Base-by-base conservation (phyloP, 1,140 invertebrate species). In the Cydia pomonella region DNA sequence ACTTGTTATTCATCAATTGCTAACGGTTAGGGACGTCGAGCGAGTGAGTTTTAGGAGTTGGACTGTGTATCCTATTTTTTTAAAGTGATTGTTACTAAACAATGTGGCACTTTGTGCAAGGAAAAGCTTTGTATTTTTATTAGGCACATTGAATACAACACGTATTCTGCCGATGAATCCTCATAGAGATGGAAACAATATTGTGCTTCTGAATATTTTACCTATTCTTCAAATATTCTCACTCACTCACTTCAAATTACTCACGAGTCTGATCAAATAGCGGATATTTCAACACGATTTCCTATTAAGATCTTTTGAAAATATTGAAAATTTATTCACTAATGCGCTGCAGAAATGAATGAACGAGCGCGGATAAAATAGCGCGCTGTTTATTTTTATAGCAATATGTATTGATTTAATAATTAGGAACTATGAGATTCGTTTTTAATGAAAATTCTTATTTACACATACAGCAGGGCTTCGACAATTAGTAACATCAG, bases 261-360 rank as follows among this genome's bases (percentile, higher is more conserved):
- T 23, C 53, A 59, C 53, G 23, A 59, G 18, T 59, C 53, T 59
- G 53, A 59, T 33, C 64, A 33, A 41, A 41, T 10, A 10, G 29
- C 29, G 21, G 27, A 33, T 23, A 33, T 38, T 33, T 69, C 44
- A 69, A 76, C 72, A 50, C 78, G 76, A 85, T 77, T 82, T 81
- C 75, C 80, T 80, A 79, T 84, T 77, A 77, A 79, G 73, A 77
- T 77, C 75, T 81, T 75, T 75, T 73, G 76, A 81, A 79, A 78
- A 79, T 78, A 80, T 79, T 81, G 79, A 80, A 84, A 85, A 80
- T 85, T 59, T 77, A 81, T 80, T 73, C 79, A 66, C 73, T 50
- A 64, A 23, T 79, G 77, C 23, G n/a, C 64, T 33, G n/a, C 27
- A 66, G 27, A n/a, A n/a, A n/a, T 33, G 29, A 33, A 69, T 33